phyloP scores from a whole-genome alignment of 1,140 invertebrate genomes.

The Drosophila sturtevanti region DNA sequence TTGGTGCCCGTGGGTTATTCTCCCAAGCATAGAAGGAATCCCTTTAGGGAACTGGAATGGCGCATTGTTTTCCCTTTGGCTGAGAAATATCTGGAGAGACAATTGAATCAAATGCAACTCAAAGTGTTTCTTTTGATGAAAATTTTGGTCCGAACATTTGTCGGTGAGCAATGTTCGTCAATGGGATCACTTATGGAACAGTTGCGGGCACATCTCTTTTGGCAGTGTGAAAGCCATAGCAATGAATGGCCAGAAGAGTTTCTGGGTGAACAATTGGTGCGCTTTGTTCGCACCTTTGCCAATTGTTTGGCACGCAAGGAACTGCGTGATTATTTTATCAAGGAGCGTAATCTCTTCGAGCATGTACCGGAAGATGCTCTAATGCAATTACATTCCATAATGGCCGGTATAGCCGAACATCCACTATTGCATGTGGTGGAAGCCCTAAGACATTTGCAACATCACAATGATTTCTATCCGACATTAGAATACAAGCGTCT shows the following conservation, averaged over 20 bases:
- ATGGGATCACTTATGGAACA: constrained; percentile 84
- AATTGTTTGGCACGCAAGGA: constrained; percentile 83
- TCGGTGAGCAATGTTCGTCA: constrained; percentile 81
- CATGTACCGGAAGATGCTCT: constrained; percentile 87
- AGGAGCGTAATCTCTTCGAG: constrained; percentile 88
- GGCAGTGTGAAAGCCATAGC: constrained; percentile 89
- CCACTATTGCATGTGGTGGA: constrained; percentile 88
- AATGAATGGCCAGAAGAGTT: constrained; percentile 88
- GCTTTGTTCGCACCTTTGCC: constrained; percentile 86
- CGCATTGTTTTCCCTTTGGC: constrained; percentile 88
- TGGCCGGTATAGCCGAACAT: constrained; percentile 87
- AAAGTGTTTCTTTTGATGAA: constrained; percentile 87
- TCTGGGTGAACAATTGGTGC: constrained; percentile 86
- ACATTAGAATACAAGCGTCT: constrained; percentile 86
- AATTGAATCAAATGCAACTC: constrained; percentile 87
- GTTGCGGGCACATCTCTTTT: constrained; percentile 90
- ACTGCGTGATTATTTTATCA: constrained; percentile 89
- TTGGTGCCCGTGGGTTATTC: constrained; percentile 87
- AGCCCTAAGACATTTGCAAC: constrained; percentile 87
- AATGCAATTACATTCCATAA: constrained; percentile 85
- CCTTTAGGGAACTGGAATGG: constrained; percentile 88
- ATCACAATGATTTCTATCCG: constrained; percentile 87
- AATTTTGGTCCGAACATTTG: constrained; percentile 87
- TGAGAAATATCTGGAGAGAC: constrained; percentile 88
- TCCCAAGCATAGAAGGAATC: constrained; percentile 85